Percentiles rank a stretch among this genome's conserved stretches.
These are phyloP conservation scores for Scaptodrosophila latifasciaeformis DNA, from an alignment of 2,888 invertebrate species.

Conservation along the genomic window DNA sequence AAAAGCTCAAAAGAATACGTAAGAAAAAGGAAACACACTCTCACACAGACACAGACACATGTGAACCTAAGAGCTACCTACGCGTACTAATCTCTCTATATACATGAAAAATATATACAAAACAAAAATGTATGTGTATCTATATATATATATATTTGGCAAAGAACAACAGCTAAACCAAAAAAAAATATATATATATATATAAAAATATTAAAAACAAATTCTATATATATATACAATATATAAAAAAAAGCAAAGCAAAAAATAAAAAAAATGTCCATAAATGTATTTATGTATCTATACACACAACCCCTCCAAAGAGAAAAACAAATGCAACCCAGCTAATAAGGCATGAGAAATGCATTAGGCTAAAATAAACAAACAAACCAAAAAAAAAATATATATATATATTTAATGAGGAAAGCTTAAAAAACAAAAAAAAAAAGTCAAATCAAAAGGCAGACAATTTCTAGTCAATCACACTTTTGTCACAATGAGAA, in stretches of 20 bases:
- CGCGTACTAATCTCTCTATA: slow-evolving; percentile 63
- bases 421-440: too few relatives aligned
- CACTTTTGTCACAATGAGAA: too few relatives aligned
- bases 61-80: slow-evolving; percentile 66
- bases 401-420: slow-evolving; percentile 1
- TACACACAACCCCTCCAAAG: slow-evolving; percentile 49
- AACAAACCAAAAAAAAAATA: slow-evolving; percentile 21
- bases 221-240: slow-evolving; percentile 41
- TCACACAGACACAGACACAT: slow-evolving; percentile 32
- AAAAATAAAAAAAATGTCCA: slow-evolving; percentile 50
- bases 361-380: too few relatives aligned
- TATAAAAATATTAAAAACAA: slow-evolving; percentile 21
- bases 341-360: too few relatives aligned
- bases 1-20: neutral
- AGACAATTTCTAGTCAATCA: too few relatives aligned
- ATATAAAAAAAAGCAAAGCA: slow-evolving; percentile 27
- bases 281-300: slow-evolving; percentile 70
- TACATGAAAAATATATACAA: slow-evolving; percentile 28
- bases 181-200: slow-evolving; percentile 32
- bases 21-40: neutral
- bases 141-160: slow-evolving; percentile 37
- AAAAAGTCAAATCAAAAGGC: too few relatives aligned
- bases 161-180: slow-evolving; percentile 18
- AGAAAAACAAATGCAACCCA: slow-evolving; percentile 4
- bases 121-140: slow-evolving; percentile 23